Evolutionary conservation across 2,113 vertebrate genomes (phyloP).

Genomic region (Lasiurus borealis): DNA sequence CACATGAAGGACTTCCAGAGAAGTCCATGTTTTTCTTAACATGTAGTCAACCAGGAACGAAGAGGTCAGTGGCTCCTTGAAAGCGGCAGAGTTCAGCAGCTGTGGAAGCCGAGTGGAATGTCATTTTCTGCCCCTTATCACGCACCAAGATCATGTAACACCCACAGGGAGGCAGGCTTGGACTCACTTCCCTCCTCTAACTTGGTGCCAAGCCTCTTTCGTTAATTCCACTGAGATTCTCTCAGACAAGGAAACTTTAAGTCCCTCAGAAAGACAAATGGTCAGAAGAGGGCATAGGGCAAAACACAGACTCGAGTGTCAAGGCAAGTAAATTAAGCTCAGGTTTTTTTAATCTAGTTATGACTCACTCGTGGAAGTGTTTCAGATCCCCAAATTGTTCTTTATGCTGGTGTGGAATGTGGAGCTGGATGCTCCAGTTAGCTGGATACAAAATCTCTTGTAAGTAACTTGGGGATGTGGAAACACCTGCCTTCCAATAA

Average conservation of each 20-base stretch:
- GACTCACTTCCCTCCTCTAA: background rate
- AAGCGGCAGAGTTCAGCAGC: background rate
- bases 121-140: background rate
- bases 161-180: background rate
- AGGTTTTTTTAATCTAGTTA: background rate
- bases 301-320: background rate
- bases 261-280: background rate
- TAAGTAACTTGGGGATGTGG: background rate
- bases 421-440: background rate
- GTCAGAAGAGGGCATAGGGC: background rate
- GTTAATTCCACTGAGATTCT: background rate
- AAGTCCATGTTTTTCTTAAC: background rate
- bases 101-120: background rate
- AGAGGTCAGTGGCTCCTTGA: background rate
- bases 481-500: background rate
- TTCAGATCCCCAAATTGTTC: conserved; percentile 35
- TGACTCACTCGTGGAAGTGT: background rate
- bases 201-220: background rate
- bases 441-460: background rate
- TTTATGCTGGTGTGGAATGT: background rate
- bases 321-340: background rate
- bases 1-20: background rate
- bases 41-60: background rate
- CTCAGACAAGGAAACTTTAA: background rate
- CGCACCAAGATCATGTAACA: background rate